Evolutionary conservation across 2,888 invertebrate species (phyloP), one percentile per base, ranked within the genome.

Genomic region (Ophion slaviceki): DNA sequence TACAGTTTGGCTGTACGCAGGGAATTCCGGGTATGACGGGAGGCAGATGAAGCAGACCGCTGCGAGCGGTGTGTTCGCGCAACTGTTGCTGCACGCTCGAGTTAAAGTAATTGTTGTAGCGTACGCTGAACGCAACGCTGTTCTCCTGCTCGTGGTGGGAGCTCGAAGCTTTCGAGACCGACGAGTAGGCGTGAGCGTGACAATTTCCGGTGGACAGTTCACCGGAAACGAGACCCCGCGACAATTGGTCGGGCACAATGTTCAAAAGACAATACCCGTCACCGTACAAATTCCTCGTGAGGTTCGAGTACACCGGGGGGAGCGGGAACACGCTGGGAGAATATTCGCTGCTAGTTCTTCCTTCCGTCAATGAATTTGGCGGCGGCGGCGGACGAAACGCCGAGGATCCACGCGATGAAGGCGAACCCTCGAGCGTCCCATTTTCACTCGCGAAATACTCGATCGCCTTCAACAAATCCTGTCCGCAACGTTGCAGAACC

Each of bases 401-500:
- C 0, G 90, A 89, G 1, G 14, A 14, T 47, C 79, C 66, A n/a
- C 83, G 24, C 87, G 91, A 0, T 89, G 90, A 47, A 14, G 47
- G 3, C 87, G 88, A 45, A 89, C 89, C 8, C 87, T 89, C 57
- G 40, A 40, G 7, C 89, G 64, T 66, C 0, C 88, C 82, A 47
- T 85, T 91, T 20, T 92, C 92, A 79, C 86, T 91, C 24, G 93
- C 92, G 91, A 98, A 98, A 91, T 98, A 98, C 92, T 98, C 98
- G 78, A 98, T 98, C 8, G 98, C 97, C 89, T 97, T 97, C 17
- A 98, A 95, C 71, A 99, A 94, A 92, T 99, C 99, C 88, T 98
- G 97, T 92, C 98, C 98, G 93, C 99, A 99, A 57, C 98, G 96
- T 88, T 98, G 97, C 67, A 99, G 95, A n/a, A 99, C 98, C 88